A percentile compares a stretch with the other conserved stretches of the same genome.
phyloP scores from a whole-genome alignment of 2,113 vertebrate genomes.

The Macrotus californicus region DNA sequence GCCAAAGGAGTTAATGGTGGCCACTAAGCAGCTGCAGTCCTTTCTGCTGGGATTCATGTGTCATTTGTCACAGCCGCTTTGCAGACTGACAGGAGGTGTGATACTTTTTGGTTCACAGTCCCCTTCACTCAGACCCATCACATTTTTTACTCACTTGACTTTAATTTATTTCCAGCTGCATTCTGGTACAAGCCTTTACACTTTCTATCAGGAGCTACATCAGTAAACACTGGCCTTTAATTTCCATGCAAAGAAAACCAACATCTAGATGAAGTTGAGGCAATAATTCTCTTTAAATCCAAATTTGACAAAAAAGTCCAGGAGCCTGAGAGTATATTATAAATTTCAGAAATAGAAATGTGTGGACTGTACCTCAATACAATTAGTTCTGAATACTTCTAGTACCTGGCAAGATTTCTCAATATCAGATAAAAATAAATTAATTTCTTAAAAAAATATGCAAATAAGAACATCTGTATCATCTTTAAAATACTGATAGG shows the following conservation, averaged over 20 bases:
- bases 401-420: not conserved
- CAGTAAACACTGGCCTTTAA: not conserved
- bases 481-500: constrained; percentile 1
- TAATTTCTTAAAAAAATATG: not conserved
- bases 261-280: not conserved
- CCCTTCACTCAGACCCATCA: not conserved
- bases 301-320: not conserved
- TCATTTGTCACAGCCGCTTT: constrained; percentile 23
- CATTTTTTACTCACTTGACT: not conserved
- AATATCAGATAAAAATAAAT: constrained; percentile 5
- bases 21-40: not conserved
- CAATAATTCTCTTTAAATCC: not conserved
- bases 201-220: not conserved
- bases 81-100: not conserved
- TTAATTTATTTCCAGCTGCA: not conserved
- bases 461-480: not conserved
- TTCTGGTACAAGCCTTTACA: not conserved
- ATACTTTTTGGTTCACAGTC: not conserved
- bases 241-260: not conserved
- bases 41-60: not conserved
- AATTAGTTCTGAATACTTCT: not conserved
- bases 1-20: not conserved
- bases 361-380: not conserved
- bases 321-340: not conserved
- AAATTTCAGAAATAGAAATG: not conserved